Conservation (phyloP, 2,113 vertebrate genomes). For the Protobothrops mucrosquamatus region DNA sequence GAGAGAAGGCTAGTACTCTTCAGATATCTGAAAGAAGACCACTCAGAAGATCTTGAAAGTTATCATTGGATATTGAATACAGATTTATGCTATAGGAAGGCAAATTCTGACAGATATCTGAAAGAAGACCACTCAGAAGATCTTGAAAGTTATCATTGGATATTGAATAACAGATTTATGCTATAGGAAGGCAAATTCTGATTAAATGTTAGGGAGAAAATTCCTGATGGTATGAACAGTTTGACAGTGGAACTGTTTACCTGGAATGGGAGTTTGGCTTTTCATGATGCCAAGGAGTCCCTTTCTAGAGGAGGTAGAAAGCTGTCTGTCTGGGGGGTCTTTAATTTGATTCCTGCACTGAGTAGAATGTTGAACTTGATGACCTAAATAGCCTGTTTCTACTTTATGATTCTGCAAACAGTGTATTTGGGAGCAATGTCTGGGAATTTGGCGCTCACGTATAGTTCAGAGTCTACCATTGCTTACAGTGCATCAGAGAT, state of each 20-base stretch:
- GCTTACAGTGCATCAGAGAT: not conserved
- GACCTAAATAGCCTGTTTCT: not conserved
- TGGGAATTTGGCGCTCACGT: not conserved
- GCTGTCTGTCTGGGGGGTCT: not conserved
- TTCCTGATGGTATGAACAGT: not conserved
- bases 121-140: not conserved
- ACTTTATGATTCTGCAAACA: not conserved
- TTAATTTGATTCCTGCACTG: not conserved
- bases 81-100: no score
- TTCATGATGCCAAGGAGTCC: not conserved
- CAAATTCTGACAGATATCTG: no score
- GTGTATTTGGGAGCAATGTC: not conserved
- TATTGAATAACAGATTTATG: not conserved
- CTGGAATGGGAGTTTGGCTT: not conserved
- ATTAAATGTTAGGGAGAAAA: not conserved
- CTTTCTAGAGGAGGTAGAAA: not conserved
- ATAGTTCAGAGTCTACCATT: not conserved
- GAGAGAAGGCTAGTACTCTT: no score
- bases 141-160: not conserved
- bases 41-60: no score
- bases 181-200: not conserved
- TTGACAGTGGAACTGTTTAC: not conserved
- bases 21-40: no score
- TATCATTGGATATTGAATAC: no score
- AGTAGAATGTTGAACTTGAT: not conserved